Conservation (phyloP, 2,888 invertebrate genomes). For the Anoplius nigerrimus region DNA sequence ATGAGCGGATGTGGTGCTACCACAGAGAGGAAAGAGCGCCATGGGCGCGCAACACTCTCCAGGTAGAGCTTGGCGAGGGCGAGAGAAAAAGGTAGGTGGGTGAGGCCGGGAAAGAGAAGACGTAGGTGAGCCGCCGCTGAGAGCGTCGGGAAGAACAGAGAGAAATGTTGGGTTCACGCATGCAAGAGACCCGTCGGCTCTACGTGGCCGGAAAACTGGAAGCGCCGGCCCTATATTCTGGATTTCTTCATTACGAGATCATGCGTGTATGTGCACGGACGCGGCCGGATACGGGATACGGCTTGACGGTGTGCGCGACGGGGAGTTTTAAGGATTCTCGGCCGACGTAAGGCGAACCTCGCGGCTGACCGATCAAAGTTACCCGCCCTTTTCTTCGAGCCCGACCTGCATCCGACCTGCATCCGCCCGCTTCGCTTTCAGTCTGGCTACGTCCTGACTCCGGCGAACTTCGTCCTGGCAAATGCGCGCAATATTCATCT, state of each 20-base stretch:
- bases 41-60: no score
- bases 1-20: not conserved
- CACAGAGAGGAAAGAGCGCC: conserved; percentile 10
- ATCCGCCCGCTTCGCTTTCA: no score
- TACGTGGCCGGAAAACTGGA: conserved; percentile 67
- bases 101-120: not conserved
- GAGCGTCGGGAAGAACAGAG: conserved; percentile 3
- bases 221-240: conserved; percentile 52
- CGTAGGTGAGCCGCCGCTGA: not conserved
- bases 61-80: not conserved
- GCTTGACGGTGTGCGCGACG: conserved; percentile 4
- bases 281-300: conserved; percentile 1
- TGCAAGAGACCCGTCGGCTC: conserved; percentile 56
- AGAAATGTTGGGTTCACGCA: conserved; percentile 52
- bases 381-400: conserved; percentile 22
- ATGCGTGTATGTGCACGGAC: conserved; percentile 47
- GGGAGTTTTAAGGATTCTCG: conserved; percentile 37
- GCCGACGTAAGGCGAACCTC: conserved; percentile 23
- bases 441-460: no score
- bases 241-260: conserved; percentile 67
- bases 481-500: no score
- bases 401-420: conserved; percentile 16
- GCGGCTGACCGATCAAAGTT: conserved; percentile 46
- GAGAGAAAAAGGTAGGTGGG: conserved; percentile 28
- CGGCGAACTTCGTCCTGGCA: no score